A percentile compares a stretch with the other conserved stretches of the same genome.
Conservation (phyloP, 2,888 invertebrate species). For the Sturmia bella region DNA sequence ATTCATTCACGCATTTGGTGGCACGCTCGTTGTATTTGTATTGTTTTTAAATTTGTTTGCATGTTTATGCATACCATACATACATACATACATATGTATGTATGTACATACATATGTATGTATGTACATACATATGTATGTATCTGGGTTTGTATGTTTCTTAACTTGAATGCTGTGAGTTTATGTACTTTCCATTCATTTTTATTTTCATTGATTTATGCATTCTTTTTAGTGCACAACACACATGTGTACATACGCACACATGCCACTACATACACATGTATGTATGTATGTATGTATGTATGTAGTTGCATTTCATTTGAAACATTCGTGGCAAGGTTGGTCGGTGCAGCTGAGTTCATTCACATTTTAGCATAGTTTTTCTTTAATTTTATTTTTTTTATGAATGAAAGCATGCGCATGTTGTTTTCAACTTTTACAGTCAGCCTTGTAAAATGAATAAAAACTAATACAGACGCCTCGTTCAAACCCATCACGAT, state of each 20-base stretch:
- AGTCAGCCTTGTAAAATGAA: conserved; percentile 62
- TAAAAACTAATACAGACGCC: conserved; percentile 16
- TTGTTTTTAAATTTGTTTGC: not conserved
- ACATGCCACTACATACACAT: not conserved
- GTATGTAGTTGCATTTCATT: conserved; percentile 17
- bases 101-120: not conserved
- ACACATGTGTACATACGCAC: not conserved
- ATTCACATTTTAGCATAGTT: conserved; percentile 70
- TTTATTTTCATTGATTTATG: conserved; percentile 64
- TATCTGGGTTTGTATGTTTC: not conserved
- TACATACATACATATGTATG: too few species aligned
- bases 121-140: not conserved
- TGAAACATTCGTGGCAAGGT: conserved; percentile 65
- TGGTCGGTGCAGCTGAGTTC: conserved; percentile 70
- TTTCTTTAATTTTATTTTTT: conserved; percentile 47
- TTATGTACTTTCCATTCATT: conserved; percentile 61
- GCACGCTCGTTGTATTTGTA: conserved; percentile 9
- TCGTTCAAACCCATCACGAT: conserved; percentile 25
- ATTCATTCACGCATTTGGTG: conserved; percentile 26
- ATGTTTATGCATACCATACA: too few species aligned
- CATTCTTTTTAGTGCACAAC: conserved; percentile 40
- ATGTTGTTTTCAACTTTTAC: conserved; percentile 57
- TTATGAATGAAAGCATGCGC: conserved; percentile 71
- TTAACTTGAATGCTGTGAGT: too few species aligned
- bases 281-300: not conserved